These are phyloP conservation scores for Punctoribates punctum DNA, from an alignment of 2,888 invertebrate genomes.

Conservation along the genomic window DNA sequence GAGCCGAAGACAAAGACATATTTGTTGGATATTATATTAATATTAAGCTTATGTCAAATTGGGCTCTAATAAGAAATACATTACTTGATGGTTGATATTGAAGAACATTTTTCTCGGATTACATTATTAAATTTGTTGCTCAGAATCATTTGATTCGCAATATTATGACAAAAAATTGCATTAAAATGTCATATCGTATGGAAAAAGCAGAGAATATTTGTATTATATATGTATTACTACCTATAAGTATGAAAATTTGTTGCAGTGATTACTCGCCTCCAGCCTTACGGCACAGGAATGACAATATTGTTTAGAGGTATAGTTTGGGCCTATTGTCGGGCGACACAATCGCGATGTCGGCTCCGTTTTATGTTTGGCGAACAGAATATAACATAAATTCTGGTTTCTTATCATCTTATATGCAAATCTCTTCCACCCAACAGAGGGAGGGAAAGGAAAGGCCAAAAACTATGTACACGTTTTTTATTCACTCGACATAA, in stretches of 20 bases:
- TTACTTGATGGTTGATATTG: constrained; percentile 9
- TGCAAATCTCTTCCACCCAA: neutral
- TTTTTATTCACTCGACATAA: too few species aligned
- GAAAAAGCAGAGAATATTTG: neutral
- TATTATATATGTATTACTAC: too few species aligned
- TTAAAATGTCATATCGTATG: constrained; percentile 20
- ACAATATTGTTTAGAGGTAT: neutral
- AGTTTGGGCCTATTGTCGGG: neutral
- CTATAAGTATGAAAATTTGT: neutral
- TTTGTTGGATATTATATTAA: constrained; percentile 13
- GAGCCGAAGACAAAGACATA: neutral
- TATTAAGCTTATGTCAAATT: constrained; percentile 33
- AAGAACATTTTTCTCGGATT: constrained; percentile 26
- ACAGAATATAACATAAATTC: too few species aligned
- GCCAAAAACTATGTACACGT: too few species aligned
- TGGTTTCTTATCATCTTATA: neutral
- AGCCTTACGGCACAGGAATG: neutral
- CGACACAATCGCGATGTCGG: neutral
- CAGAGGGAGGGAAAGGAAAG: too few species aligned
- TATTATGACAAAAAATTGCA: neutral
- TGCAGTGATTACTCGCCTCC: neutral
- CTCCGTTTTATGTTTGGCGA: too few species aligned
- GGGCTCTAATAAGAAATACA: constrained; percentile 28
- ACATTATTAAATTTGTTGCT: constrained; percentile 30
- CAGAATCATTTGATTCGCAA: neutral